These are phyloP conservation scores for Lamellibrachia columna DNA, from an alignment of 2,888 invertebrate genomes.

Conservation along the genomic window DNA sequence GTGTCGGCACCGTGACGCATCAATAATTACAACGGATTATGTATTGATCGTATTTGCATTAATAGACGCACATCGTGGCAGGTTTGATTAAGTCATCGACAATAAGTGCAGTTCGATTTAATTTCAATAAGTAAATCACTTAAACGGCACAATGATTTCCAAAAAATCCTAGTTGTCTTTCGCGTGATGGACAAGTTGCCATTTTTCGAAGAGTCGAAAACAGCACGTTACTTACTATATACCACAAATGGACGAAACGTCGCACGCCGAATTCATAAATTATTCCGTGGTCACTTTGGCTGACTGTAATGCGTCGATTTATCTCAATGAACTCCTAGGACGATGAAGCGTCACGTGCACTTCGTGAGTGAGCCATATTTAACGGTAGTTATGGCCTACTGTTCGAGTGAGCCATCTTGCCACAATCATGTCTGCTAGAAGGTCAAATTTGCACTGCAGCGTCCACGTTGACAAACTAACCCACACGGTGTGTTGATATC, in stretches of 20 bases:
- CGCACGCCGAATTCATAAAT: neutral
- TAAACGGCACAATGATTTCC: neutral
- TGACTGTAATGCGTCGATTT: neutral
- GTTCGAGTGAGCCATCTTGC: neutral
- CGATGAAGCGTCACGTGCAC: neutral
- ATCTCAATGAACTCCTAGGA: neutral
- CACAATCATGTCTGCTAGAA: neutral
- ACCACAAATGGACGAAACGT: neutral
- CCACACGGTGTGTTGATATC: neutral
- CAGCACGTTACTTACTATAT: neutral
- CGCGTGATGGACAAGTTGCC: neutral
- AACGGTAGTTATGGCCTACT: neutral
- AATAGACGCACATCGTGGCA: neutral
- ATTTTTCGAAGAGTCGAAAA: neutral
- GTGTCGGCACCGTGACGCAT: neutral
- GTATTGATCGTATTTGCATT: neutral
- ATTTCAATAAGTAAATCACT: neutral
- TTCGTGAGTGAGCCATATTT: neutral
- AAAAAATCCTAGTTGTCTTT: neutral
- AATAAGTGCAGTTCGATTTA: neutral
- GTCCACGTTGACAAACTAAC: neutral
- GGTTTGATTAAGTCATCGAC: neutral
- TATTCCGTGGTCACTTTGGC: neutral
- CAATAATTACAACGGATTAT: neutral
- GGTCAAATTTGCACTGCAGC: neutral